These are phyloP conservation scores for Ploceus nigricollis DNA, from an alignment of 2,113 vertebrate species.

Conservation along the genomic window DNA sequence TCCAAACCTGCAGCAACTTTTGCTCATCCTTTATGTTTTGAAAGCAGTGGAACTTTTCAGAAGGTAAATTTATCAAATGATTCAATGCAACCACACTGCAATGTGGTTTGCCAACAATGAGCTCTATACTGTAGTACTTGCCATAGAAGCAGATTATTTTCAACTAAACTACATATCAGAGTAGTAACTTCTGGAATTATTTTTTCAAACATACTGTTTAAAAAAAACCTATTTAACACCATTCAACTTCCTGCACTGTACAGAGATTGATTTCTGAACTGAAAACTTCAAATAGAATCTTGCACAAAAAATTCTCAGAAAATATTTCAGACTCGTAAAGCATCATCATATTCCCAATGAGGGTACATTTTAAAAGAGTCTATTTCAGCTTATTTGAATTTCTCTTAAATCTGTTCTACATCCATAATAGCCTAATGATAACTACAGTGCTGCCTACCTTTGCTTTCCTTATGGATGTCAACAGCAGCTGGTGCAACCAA, in stretches of 20 bases:
- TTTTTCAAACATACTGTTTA: background rate
- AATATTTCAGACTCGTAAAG: background rate
- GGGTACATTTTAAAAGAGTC: background rate
- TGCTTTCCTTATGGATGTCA: background rate
- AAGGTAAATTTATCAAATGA: background rate
- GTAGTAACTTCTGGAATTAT: background rate
- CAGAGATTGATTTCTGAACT: background rate
- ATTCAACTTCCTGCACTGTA: background rate
- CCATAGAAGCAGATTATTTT: background rate
- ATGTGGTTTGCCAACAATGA: background rate
- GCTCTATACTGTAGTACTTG: background rate
- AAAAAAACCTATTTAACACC: background rate
- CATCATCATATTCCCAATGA: background rate
- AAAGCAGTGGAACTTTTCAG: background rate
- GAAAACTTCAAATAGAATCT: background rate
- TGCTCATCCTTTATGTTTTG: background rate
- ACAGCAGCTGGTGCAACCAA: background rate
- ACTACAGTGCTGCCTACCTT: background rate
- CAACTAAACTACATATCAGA: background rate
- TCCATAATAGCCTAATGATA: background rate
- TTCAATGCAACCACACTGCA: background rate
- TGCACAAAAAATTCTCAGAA: background rate
- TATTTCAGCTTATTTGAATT: background rate
- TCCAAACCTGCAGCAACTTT: background rate
- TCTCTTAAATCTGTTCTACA: background rate